A percentile compares a stretch with the other conserved stretches of the same genome.
These are phyloP conservation scores for Odocoileus hemionus DNA, from an alignment of 2,113 vertebrate genomes.

Conservation along the genomic window DNA sequence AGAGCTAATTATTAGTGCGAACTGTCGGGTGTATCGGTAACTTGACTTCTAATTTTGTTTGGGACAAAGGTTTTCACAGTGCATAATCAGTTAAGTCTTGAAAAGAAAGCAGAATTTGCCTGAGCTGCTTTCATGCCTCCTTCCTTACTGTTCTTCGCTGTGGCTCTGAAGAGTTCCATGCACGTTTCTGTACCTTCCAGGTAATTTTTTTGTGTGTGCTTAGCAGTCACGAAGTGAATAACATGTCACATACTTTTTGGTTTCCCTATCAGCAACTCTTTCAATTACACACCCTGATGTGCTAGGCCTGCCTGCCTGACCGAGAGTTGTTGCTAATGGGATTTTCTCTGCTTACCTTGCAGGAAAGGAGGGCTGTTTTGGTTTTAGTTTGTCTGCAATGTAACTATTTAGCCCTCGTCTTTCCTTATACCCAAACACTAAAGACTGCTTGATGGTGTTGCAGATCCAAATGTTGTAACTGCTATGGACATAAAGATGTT, in stretches of 20 bases:
- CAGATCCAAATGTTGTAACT: background rate
- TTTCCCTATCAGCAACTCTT: conserved; percentile 19
- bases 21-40: conserved; percentile 19
- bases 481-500: background rate
- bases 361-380: background rate
- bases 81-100: conserved; percentile 42
- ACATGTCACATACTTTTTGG: background rate
- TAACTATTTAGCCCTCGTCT: background rate
- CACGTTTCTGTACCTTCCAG: background rate
- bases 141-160: background rate
- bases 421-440: background rate
- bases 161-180: background rate
- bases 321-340: background rate
- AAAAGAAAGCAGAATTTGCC: conserved; percentile 61
- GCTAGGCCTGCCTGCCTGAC: background rate
- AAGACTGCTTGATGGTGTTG: background rate
- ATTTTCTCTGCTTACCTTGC: background rate
- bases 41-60: conserved; percentile 57
- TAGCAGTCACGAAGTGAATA: background rate
- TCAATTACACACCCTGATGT: background rate
- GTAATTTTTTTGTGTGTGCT: background rate
- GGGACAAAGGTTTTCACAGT: conserved; percentile 57
- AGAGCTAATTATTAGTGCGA: conserved; percentile 50
- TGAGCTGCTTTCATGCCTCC: background rate
- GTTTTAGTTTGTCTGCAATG: background rate